Evolutionary conservation across 2,797 vertebrate species (phyloP), one percentile per base, ranked within the genome.

Genomic region (Melanotaenia boesemani): DNA sequence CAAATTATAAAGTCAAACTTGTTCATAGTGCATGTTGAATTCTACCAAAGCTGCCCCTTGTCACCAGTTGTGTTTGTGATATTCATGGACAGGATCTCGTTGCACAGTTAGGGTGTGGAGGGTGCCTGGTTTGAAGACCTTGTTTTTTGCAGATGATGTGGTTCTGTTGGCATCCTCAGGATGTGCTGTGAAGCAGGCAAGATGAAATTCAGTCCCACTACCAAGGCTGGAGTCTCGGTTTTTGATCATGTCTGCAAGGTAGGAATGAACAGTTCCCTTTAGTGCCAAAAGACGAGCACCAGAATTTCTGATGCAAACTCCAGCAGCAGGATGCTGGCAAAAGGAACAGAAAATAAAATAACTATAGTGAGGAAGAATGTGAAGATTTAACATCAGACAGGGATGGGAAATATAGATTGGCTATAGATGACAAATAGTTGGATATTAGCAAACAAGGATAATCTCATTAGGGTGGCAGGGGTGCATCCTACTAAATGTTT

Each of bases 191-290:
- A 37, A 37, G 36, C 36, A 37, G 36, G 10, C 36, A 37, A 1
- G 2, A 37, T 37, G 8, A 37, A 36, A 36, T 6, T 36, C 34
- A 36, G 34, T 6, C 34, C 34, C 34, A 1, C 34, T 36, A 36
- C 28, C 28, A 28, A 28, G 28, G 28, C 79, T 57, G 50, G 20
- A 59, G 56, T 41, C 10, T 13, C 9, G 28, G 46, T n/a, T 61
- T 55, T 68, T 9, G 52, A 62, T 46, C 6, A 0, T 48, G 48
- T 55, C 58, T 72, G 28, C 7, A 36, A 62, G n/a, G 65, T n/a
- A 39, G 41, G 36, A 74, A 57, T 37, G 22, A 71, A 41, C 22
- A 18, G 39, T 30, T 69, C 24, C 62, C 39, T 5, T 50, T 65
- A 18, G 62, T n/a, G 48, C 56, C 26, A 28, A 50, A 48, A 8